These are phyloP conservation scores for Spheniscus humboldti DNA, from an alignment of 2,797 vertebrate species.

Conservation along the genomic window DNA sequence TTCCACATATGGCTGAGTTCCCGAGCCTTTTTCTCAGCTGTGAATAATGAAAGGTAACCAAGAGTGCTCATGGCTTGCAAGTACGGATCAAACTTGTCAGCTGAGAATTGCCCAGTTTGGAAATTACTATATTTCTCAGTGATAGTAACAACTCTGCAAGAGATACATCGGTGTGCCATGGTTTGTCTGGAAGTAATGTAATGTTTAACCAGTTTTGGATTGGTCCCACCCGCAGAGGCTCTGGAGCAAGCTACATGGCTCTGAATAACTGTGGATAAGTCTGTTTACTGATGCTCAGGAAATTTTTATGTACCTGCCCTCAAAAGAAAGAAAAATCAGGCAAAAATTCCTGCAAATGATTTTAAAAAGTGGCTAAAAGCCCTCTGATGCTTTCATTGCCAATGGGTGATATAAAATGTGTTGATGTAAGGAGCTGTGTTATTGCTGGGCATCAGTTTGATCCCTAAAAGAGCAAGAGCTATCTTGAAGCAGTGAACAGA, in stretches of 20 bases:
- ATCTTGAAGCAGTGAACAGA: slow-evolving; percentile 56
- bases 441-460: slow-evolving; percentile 60
- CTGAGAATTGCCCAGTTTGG: background rate
- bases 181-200: background rate
- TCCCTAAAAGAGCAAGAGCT: slow-evolving; percentile 44
- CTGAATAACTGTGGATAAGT: background rate
- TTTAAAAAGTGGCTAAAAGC: slow-evolving; percentile 48
- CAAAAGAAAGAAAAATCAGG: background rate
- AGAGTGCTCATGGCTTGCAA: background rate
- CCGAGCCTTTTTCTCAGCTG: background rate
- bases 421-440: slow-evolving; percentile 47
- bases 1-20: background rate
- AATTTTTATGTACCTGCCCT: background rate
- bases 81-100: background rate
- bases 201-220: background rate
- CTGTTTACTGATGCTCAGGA: background rate
- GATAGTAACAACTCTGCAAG: background rate
- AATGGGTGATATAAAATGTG: slow-evolving; percentile 49
- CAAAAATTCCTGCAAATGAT: slow-evolving; percentile 28
- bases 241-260: background rate
- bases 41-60: background rate
- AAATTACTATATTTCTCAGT: background rate
- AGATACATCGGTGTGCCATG: background rate
- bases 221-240: background rate
- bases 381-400: slow-evolving; percentile 30